phyloP scores from a whole-genome alignment of 2,113 vertebrate species.

The Cacatua alba region DNA sequence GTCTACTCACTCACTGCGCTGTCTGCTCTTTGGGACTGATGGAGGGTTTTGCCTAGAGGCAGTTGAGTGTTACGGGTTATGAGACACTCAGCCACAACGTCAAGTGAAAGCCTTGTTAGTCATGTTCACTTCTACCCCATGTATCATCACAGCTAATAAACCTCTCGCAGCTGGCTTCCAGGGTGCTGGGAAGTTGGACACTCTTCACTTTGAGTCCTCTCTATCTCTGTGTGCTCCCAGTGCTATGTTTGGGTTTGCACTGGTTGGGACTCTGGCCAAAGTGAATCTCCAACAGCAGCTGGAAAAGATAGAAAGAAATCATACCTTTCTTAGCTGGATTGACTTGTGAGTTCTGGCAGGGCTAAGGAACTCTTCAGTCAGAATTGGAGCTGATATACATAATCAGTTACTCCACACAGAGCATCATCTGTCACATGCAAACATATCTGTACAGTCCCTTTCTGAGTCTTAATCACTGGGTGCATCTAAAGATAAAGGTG shows the following conservation, averaged over 20 bases:
- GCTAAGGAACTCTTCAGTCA: not conserved
- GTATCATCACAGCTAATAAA: not conserved
- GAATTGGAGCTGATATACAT: not conserved
- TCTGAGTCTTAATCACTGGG: not conserved
- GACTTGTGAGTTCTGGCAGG: not conserved
- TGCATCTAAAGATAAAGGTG: not conserved
- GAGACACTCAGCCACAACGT: not conserved
- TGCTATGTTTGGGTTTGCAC: not conserved
- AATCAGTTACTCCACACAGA: not conserved
- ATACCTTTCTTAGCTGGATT: not conserved
- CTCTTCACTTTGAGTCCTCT: not conserved
- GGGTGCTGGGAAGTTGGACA: not conserved
- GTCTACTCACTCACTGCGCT: not conserved
- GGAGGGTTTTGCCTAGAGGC: constrained; percentile 24
- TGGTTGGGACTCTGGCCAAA: not conserved
- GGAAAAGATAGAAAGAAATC: not conserved
- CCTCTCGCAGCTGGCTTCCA: not conserved
- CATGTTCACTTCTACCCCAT: constrained; percentile 20
- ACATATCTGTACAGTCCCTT: not conserved
- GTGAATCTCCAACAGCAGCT: not conserved
- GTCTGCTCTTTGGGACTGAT: not conserved
- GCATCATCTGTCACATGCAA: not conserved
- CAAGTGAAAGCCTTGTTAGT: constrained; percentile 38
- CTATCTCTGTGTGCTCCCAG: not conserved
- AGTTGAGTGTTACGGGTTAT: not conserved